Percentiles rank a stretch among this genome's conserved stretches.
phyloP scores from a whole-genome alignment of 1,140 invertebrate species.

The Odontomachus brunneus region DNA sequence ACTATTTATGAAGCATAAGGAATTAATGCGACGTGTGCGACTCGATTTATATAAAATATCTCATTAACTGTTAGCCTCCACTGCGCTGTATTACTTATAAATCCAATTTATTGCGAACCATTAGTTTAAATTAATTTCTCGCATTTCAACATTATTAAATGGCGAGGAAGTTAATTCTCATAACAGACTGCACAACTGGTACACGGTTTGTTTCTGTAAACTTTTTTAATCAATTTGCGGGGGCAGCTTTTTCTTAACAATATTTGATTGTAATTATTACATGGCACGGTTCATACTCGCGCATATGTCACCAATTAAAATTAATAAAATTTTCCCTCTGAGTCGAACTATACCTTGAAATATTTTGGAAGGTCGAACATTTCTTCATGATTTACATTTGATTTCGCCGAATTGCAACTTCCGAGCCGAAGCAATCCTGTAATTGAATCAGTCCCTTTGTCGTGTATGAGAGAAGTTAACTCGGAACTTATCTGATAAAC shows the following conservation, averaged over 20 bases:
- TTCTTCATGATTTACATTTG: conserved; percentile 8
- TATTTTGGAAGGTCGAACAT: not conserved
- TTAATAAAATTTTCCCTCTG: not conserved
- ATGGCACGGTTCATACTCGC: not conserved
- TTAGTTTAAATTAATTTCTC: conserved; percentile 25
- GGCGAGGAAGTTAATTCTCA: not conserved
- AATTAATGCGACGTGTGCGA: conserved; percentile 17
- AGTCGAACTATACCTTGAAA: conserved; percentile 3
- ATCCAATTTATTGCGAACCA: conserved; percentile 13
- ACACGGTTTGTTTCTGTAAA: not conserved
- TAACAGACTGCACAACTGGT: not conserved
- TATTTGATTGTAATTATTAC: not conserved
- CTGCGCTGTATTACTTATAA: conserved; percentile 25
- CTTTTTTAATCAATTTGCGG: conserved; percentile 10
- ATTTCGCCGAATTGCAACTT: not conserved
- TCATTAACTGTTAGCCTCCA: conserved; percentile 25
- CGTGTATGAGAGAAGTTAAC: not conserved
- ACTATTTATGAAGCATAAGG: conserved; percentile 1
- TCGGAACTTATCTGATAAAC: not conserved
- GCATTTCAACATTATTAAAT: conserved; percentile 34
- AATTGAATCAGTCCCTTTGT: conserved; percentile 18
- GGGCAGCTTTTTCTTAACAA: conserved; percentile 21
- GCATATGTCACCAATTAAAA: conserved; percentile 1
- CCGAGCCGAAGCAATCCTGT: not conserved
- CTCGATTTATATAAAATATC: conserved; percentile 17